A percentile compares a stretch with the other conserved stretches of the same genome.
phyloP scores from a whole-genome alignment of 2,888 invertebrate species.

The Andrena praecox region DNA sequence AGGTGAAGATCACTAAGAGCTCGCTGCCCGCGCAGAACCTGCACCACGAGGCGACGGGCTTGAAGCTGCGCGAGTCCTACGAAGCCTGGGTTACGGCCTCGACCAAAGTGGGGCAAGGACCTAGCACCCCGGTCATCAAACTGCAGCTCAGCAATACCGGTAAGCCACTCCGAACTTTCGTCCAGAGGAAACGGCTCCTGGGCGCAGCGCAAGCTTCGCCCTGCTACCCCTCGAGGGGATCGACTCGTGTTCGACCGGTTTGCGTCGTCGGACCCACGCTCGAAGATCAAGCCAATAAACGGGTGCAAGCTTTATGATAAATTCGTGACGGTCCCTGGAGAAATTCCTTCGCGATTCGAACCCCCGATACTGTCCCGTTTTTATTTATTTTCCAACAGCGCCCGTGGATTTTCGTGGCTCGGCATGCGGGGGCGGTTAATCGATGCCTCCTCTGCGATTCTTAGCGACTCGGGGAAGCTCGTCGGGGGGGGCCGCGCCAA shows the following conservation, averaged over 20 bases:
- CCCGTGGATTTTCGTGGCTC: not conserved
- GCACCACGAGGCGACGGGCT: constrained; percentile 86
- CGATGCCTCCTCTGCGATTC: constrained; percentile 8
- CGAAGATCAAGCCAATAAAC: constrained; percentile 31
- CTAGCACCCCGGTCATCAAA: constrained; percentile 86
- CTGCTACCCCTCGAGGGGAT: not conserved
- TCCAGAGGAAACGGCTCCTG: not conserved
- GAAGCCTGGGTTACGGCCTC: constrained; percentile 88
- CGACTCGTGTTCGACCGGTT: not conserved
- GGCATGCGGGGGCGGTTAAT: constrained; percentile 19
- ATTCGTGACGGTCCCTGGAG: constrained; percentile 22
- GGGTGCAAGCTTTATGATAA: constrained; percentile 38
- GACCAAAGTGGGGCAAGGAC: constrained; percentile 88
- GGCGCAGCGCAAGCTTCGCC: not conserved
- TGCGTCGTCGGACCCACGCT: no score
- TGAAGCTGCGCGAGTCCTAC: constrained; percentile 86
- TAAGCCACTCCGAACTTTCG: constrained; percentile 62
- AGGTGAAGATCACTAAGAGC: constrained; percentile 85
- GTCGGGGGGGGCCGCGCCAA: not conserved
- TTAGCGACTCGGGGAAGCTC: not conserved
- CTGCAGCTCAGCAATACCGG: constrained; percentile 85
- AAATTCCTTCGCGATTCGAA: not conserved
- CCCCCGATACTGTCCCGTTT: not conserved
- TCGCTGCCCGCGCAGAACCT: constrained; percentile 85
- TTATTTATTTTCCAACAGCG: not conserved